These are phyloP conservation scores for Thalassarche chlororhynchos DNA, from an alignment of 2,113 vertebrate genomes.

Conservation along the genomic window DNA sequence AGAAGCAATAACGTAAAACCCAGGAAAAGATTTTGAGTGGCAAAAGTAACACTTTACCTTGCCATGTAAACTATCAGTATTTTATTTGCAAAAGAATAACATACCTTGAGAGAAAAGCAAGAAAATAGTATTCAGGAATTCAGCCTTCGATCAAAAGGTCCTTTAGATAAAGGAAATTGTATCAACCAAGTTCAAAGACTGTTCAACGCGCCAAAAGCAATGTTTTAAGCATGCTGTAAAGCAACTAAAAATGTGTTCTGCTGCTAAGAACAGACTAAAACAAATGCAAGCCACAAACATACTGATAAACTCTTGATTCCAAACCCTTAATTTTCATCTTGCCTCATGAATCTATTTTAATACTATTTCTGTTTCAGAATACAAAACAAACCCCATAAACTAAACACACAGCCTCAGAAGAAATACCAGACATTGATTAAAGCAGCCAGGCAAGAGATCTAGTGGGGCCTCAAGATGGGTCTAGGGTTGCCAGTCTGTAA, in stretches of 20 bases:
- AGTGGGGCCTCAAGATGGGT: not conserved
- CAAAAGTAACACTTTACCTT: rapidly evolving
- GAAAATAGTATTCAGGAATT: not conserved
- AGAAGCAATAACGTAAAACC: not conserved
- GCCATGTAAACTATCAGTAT: not conserved
- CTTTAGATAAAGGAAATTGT: not conserved
- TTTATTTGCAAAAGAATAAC: not conserved
- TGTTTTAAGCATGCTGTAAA: not conserved
- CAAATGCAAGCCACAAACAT: not conserved
- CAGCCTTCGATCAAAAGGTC: not conserved
- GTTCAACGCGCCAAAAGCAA: not conserved
- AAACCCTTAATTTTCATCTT: not conserved
- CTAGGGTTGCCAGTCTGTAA: not conserved
- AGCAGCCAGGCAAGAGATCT: not conserved
- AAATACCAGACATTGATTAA: not conserved
- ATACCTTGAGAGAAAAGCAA: not conserved
- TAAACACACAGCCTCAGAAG: not conserved
- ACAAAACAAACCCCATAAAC: not conserved
- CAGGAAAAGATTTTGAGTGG: not conserved
- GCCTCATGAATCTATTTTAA: not conserved
- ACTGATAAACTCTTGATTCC: not conserved
- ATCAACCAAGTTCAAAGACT: not conserved
- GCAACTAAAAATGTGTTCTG: not conserved
- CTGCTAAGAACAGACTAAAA: not conserved
- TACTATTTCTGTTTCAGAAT: not conserved